Percentiles rank a stretch among this genome's conserved stretches.
Evolutionary conservation across 1,140 invertebrate species (phyloP).

Genomic region (Brachionus calyciflorus): DNA sequence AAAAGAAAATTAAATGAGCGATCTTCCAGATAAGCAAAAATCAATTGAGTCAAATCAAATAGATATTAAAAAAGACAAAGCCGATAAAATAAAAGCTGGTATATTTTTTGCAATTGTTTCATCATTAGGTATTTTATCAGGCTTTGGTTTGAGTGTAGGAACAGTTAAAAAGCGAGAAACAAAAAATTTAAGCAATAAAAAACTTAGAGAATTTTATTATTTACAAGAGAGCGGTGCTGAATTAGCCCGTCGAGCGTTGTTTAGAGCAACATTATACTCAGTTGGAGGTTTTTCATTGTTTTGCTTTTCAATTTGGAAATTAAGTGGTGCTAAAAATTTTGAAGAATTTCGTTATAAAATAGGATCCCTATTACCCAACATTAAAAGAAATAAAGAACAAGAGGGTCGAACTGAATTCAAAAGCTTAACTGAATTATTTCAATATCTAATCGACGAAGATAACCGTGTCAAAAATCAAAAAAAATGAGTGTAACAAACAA

Average conservation of each 20-base stretch:
- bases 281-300: conserved; percentile 21
- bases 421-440: conserved; percentile 43
- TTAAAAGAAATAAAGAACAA: conserved; percentile 19
- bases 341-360: conserved; percentile 41
- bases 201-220: neutral
- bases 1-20: conserved; percentile 10
- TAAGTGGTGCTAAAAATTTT: conserved; percentile 43
- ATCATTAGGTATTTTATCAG: conserved; percentile 18
- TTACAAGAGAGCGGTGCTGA: conserved; percentile 30
- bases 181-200: neutral
- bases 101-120: conserved; percentile 27
- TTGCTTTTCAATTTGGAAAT: conserved; percentile 28
- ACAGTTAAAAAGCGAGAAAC: conserved; percentile 27
- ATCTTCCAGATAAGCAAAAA: neutral
- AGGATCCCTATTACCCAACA: conserved; percentile 7
- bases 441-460: conserved; percentile 45
- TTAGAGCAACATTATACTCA: conserved; percentile 32
- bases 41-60: neutral
- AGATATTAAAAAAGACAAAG: conserved; percentile 36
- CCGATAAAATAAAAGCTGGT: conserved; percentile 38
- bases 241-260: conserved; percentile 31
- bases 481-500: neutral
- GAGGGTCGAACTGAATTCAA: conserved; percentile 44
- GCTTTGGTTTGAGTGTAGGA: conserved; percentile 25
- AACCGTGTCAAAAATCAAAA: neutral